These are phyloP conservation scores for Zaprionus capensis DNA, from an alignment of 1,140 invertebrate genomes.

Conservation along the genomic window DNA sequence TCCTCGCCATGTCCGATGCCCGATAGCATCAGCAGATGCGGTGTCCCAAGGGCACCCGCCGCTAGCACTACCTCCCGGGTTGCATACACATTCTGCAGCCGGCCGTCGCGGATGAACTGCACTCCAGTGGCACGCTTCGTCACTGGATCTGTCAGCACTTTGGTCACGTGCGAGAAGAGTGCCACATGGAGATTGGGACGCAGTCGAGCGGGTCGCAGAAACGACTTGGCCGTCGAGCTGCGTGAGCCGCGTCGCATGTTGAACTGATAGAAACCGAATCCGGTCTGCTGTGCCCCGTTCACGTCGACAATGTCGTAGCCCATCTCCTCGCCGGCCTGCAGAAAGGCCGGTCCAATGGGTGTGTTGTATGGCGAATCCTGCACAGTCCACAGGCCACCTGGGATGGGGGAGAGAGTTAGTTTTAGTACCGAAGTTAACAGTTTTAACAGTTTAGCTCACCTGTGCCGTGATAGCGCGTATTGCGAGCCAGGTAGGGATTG, in stretches of 20 bases:
- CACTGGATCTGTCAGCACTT: constrained; percentile 89
- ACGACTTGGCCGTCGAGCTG: constrained; percentile 92
- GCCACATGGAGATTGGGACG: constrained; percentile 90
- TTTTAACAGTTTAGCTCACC: constrained; percentile 82
- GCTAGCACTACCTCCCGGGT: constrained; percentile 91
- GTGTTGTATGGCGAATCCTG: constrained; percentile 93
- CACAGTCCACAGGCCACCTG: constrained; percentile 92
- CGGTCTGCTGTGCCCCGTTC: constrained; percentile 92
- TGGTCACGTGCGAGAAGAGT: constrained; percentile 90
- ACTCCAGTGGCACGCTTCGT: constrained; percentile 90
- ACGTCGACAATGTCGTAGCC: constrained; percentile 92
- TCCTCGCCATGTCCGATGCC: constrained; percentile 91
- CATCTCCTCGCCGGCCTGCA: constrained; percentile 95
- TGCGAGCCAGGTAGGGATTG: constrained; percentile 91
- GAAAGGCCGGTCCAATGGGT: constrained; percentile 91
- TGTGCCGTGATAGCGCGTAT: constrained; percentile 88
- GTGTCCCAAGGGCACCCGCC: constrained; percentile 91
- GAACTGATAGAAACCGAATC: constrained; percentile 92
- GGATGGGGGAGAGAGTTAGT: background rate
- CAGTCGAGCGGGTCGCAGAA: constrained; percentile 90
- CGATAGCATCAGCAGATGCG: constrained; percentile 93
- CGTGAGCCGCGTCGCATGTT: constrained; percentile 92
- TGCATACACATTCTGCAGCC: constrained; percentile 88
- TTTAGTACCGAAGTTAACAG: background rate
- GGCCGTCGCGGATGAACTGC: constrained; percentile 89